These are phyloP conservation scores for Drosophila koepferae DNA, from an alignment of 2,888 invertebrate species.

Conservation along the genomic window DNA sequence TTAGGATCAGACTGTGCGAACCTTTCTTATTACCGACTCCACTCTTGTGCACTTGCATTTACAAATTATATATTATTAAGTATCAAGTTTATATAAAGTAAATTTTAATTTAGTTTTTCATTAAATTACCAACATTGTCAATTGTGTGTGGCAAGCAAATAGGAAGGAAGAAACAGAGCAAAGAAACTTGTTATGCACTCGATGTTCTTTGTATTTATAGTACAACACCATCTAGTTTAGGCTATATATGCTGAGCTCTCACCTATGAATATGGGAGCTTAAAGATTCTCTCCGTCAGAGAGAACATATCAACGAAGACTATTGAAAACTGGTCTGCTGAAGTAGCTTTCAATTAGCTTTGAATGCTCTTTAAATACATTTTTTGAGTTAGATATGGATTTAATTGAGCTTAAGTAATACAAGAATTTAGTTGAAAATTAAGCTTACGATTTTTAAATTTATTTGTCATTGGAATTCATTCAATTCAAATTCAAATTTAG, in stretches of 20 bases:
- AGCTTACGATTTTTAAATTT: no score
- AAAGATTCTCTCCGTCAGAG: neutral
- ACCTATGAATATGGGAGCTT: no score
- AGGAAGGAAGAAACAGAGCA: conserved; percentile 44
- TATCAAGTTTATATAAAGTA: neutral
- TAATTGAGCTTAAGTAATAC: no score
- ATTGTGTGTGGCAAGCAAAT: conserved; percentile 32
- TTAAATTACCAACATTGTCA: conserved; percentile 34
- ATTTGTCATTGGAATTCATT: no score
- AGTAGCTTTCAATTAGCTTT: no score
- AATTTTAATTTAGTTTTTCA: neutral
- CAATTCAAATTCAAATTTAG: no score
- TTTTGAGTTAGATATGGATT: no score
- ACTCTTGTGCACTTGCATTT: conserved; percentile 82
- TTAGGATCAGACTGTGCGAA: conserved; percentile 83
- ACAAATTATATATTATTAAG: conserved; percentile 6
- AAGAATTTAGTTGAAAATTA: no score
- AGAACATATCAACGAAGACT: neutral
- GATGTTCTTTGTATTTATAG: neutral
- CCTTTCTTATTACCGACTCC: conserved; percentile 85
- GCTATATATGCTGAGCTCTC: neutral
- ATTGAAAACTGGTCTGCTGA: neutral
- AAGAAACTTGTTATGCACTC: conserved; percentile 31
- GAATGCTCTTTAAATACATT: no score
- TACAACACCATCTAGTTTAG: conserved; percentile 9